Evolutionary conservation across 37 sponge, comb jelly and placozoan genomes (phyloP), one percentile per base, ranked within the genome.

Genomic region (Eunapius fragilis): DNA sequence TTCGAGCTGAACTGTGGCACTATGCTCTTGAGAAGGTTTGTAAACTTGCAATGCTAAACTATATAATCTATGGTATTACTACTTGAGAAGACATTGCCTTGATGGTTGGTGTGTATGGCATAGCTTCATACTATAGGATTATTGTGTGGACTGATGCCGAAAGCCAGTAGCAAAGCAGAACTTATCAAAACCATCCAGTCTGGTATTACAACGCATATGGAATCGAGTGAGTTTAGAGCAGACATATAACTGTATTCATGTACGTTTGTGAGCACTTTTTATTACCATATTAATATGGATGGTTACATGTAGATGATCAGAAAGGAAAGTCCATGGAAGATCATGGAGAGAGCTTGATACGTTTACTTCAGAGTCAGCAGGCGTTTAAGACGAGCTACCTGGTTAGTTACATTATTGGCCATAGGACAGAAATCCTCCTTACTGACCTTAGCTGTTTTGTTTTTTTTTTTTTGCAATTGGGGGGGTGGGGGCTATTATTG

Each of bases 11-110:
- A 71, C 88, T 94, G 31, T 94, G 94, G 94, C 71, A 85, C 38
- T 94, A 94, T 77, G 94, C 91, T 2, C 88, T 87, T 49, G 81
- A 90, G 75, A 94, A 94, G 89, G 94, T 94, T 14, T 26, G 24
- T 27, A n/a, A n/a, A n/a, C n/a, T n/a, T n/a, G n/a, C n/a, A n/a
- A n/a, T n/a, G n/a, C n/a, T n/a, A n/a, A n/a, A n/a, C n/a, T n/a
- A n/a, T n/a, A n/a, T n/a, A n/a, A n/a, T 41, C 6, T 41, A 41
- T 41, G 6, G 6, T 41, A 41, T 6, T 9, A 41, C 41, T 41
- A 41, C 41, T n/a, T n/a, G n/a, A n/a, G n/a, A n/a, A 41, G 6
- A 41, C 41, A 41, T 41, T 41, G 3, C 41, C 41, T 41, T 41
- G 6, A 41, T 41, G 6, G 41, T 41, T 41, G 6, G 3, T 41